Base-by-base conservation (phyloP, 1,140 invertebrate species). In the Ericerus pela region DNA sequence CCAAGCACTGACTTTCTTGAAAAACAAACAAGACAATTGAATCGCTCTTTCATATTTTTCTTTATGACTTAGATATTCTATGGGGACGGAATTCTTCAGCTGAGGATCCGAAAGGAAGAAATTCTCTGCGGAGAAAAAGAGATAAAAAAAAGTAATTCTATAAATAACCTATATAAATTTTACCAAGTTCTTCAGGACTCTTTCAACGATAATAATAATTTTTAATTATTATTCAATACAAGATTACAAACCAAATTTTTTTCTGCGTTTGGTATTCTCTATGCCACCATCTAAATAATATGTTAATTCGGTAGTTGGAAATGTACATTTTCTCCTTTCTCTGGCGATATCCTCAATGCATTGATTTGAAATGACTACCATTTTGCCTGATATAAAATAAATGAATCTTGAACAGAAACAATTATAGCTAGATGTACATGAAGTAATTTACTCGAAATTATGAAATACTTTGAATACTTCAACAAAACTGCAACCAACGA, bases 11-110 rank as follows among this genome's bases (percentile, higher is more conserved):
- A 88, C 77, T 71, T 88, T 82, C 56, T 80, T 72, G 58, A 88
- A 78, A 57, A 88, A 67, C 11, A 76, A 68, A 63, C 79, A 83
- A 28, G 85, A 79, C 69, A 86, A 88, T 37, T 80, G 75, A 1
- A 91, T 66, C n/a, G 82, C 78, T 62, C 86, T 73, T 65, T 88
- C 82, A 69, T 91, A 90, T 56, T 85, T 78, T 65, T 91, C 84
- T 64, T 88, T 87, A 64, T 91, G 85, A 62, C 84, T 88, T 57
- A 87, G 73, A 67, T 87, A 91, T 55, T 83, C 81, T 8, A 76
- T 66, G 27, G 87, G 85, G 2, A 85, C 68, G 41, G 74, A 69
- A 60, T 88, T 82, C 41, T 75, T 64, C 12, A 90, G 69, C 3
- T 79, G 75, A 0, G 79, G 81, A 72, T 87, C 84, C 24, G 76